phyloP scores from a whole-genome alignment of 2,888 invertebrate genomes.

The Drosophila falleni region DNA sequence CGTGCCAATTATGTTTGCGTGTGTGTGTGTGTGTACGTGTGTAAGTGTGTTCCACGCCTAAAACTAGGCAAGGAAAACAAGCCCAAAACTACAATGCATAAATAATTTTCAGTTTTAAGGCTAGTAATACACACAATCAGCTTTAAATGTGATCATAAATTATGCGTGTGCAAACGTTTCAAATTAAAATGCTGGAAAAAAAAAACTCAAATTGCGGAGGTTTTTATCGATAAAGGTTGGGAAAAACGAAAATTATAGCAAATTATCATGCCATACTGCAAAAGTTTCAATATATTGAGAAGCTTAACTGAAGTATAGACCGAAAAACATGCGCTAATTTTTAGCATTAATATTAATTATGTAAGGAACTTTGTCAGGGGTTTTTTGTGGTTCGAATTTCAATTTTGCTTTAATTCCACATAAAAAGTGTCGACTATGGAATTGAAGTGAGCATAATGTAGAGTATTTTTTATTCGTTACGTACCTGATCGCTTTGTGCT shows the following conservation, averaged over 20 bases:
- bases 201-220: constrained; percentile 7
- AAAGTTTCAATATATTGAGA: constrained; percentile 18
- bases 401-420: background rate
- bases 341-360: constrained; percentile 23
- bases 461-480: constrained; percentile 29
- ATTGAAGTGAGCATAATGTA: background rate
- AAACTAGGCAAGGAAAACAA: constrained; percentile 33
- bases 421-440: background rate
- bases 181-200: constrained; percentile 16
- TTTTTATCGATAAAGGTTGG: background rate
- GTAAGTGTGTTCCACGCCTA: constrained; percentile 9
- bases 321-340: constrained; percentile 29
- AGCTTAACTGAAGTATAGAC: constrained; percentile 12
- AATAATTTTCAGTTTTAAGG: constrained; percentile 48
- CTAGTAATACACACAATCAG: constrained; percentile 32
- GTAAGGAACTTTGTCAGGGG: constrained; percentile 10
- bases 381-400: background rate
- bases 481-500: constrained; percentile 77
- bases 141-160: constrained; percentile 53
- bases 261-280: constrained; percentile 31
- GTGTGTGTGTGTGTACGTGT: constrained; percentile 13
- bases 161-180: constrained; percentile 41
- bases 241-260: constrained; percentile 6
- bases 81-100: constrained; percentile 48
- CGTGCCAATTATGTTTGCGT: constrained; percentile 17